Evolutionary conservation across 2,888 invertebrate genomes (phyloP), one percentile per base, ranked within the genome.

Genomic region (Himalopsyche anomala): DNA sequence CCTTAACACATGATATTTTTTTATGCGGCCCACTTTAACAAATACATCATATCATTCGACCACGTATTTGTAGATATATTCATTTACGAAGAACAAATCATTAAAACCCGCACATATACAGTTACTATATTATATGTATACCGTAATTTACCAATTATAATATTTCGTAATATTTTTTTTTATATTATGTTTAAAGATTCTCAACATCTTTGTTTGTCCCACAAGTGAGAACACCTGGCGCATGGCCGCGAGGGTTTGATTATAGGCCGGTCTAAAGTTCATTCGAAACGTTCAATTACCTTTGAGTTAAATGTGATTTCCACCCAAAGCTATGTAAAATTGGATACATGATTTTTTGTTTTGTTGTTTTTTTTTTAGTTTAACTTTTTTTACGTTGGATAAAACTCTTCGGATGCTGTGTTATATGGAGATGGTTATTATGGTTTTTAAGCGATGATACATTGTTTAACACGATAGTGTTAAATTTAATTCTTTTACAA

Each of bases 221-320:
- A 2, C 51, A 51, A 51, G 51, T 62, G 62, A 62, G 3, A n/a
- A 62, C 28, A 62, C 28, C 62, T 62, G 62, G 28, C 19, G 62
- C 62, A 19, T 80, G 84, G 55, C 80, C 55, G 84, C 80, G 42
- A 83, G 85, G 81, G 40, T 86, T 86, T 87, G 87, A 87, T 87
- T 87, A 86, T 83, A 86, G 86, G 86, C 84, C 84, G 51, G 56
- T 19, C 86, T 69, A 83, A 86, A 85, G 86, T 86, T 85, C 84
- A 86, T 80, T 85, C 86, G 81, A 80, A 87, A 87, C 87, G 87
- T 87, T 87, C 87, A 87, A 87, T 87, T 87, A 87, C 83, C 79
- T 45, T 85, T 82, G 84, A 81, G 45, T 51, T 82, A 86, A 86
- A 86, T 82, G 82, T 69, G 86, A 85, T 87, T 83, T 86, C 80